Conservation (phyloP, 2,113 vertebrate genomes). For the Lampris megalopsis region DNA sequence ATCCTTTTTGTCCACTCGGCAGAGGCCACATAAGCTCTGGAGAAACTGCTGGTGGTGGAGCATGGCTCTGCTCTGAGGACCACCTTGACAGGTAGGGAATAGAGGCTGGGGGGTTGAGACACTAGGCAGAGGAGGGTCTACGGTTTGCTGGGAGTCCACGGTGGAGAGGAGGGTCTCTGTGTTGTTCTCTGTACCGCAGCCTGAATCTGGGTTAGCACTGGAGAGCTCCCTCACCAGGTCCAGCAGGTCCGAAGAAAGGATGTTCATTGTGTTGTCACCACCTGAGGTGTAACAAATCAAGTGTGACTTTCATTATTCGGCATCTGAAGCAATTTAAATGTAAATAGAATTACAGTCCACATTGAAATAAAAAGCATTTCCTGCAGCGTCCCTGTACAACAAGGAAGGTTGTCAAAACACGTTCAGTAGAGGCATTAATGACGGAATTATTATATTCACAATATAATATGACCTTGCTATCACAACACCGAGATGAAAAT, state of each 20-base stretch:
- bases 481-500: too few species aligned
- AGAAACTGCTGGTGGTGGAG: constrained; percentile 85
- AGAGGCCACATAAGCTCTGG: constrained; percentile 84
- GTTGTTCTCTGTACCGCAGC: constrained; percentile 81
- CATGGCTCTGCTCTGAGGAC: constrained; percentile 41
- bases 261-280: background rate
- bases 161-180: constrained; percentile 66
- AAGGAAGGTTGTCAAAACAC: too few species aligned
- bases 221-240: constrained; percentile 36
- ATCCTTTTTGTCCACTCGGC: constrained; percentile 63
- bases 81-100: background rate
- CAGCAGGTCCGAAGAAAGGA: constrained; percentile 60
- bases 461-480: too few species aligned
- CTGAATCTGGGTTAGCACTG: constrained; percentile 80
- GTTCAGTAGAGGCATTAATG: too few species aligned
- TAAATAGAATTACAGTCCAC: too few species aligned
- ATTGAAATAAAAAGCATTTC: too few species aligned
- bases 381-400: too few species aligned
- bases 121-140: background rate
- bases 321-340: too few species aligned
- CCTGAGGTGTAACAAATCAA: constrained; percentile 45
- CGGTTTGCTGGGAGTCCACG: background rate
- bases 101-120: accelerated
- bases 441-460: too few species aligned
- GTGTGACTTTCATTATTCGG: background rate